These are phyloP conservation scores for Automeris io DNA, from an alignment of 2,888 invertebrate species.

Conservation along the genomic window DNA sequence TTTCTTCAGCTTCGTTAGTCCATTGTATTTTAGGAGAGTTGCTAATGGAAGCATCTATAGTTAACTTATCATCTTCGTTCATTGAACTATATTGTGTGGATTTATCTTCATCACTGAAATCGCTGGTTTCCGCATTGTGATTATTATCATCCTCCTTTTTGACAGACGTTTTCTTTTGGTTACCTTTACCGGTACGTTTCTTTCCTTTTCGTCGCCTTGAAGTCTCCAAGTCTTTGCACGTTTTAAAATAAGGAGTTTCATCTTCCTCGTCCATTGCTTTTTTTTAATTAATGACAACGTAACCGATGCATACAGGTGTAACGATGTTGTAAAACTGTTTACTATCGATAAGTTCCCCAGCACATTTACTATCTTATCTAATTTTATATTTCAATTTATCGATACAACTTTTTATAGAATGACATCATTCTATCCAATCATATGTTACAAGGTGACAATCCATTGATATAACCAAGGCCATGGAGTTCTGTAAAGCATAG, in stretches of 20 bases:
- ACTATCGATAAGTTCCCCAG: not conserved
- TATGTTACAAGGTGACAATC: not conserved
- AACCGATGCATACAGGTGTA: not conserved
- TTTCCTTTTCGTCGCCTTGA: not conserved
- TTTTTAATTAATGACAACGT: not conserved
- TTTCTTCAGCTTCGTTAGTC: not conserved
- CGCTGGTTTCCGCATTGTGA: not conserved
- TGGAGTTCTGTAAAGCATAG: not conserved
- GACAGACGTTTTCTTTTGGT: not conserved
- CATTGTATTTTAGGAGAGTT: not conserved
- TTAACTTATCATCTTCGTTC: not conserved
- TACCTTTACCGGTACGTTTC: not conserved
- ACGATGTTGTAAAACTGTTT: not conserved
- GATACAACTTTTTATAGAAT: conserved; percentile 3
- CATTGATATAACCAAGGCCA: not conserved
- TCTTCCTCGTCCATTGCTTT: not conserved
- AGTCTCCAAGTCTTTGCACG: not conserved
- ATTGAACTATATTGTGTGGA: not conserved
- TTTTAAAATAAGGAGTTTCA: not conserved
- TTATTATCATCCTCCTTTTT: not conserved
- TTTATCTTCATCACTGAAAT: not conserved
- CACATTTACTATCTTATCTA: conserved; percentile 6
- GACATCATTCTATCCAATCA: conserved; percentile 7
- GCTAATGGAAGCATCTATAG: not conserved
- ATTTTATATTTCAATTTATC: conserved; percentile 5